These are phyloP conservation scores for Petrocephalus microphthalmus DNA, from an alignment of 2,113 vertebrate species.

Conservation along the genomic window DNA sequence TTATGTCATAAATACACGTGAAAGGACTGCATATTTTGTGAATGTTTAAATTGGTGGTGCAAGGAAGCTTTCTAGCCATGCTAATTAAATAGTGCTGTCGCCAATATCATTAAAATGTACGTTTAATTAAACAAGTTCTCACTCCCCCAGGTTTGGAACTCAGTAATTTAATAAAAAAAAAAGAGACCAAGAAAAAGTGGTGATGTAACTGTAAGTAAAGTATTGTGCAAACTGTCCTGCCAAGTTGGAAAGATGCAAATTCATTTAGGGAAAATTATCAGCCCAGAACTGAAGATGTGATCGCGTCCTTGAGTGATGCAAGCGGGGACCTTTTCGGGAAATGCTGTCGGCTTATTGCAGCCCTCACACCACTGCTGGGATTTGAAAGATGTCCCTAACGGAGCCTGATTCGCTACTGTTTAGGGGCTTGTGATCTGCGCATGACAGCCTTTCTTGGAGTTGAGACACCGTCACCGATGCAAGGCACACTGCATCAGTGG, in stretches of 20 bases:
- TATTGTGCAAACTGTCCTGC: neutral
- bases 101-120: conserved; percentile 7
- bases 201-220: conserved; percentile 11
- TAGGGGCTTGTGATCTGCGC: neutral
- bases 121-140: neutral
- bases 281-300: neutral
- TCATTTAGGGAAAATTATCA: neutral
- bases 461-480: neutral
- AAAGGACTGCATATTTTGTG: neutral
- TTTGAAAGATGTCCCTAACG: too few species aligned
- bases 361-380: neutral
- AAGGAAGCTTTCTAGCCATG: neutral
- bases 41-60: neutral
- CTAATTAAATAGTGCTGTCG: neutral
- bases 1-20: neutral
- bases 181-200: neutral
- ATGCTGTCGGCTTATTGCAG: neutral
- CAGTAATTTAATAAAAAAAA: neutral
- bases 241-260: neutral
- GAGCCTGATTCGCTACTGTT: neutral
- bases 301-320: neutral
- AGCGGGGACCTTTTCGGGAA: neutral
- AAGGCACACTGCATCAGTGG: neutral
- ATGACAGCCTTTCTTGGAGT: neutral
- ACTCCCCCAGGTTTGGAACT: neutral